These are phyloP conservation scores for Xerus inauris DNA, from an alignment of 2,113 vertebrate species.

Conservation along the genomic window DNA sequence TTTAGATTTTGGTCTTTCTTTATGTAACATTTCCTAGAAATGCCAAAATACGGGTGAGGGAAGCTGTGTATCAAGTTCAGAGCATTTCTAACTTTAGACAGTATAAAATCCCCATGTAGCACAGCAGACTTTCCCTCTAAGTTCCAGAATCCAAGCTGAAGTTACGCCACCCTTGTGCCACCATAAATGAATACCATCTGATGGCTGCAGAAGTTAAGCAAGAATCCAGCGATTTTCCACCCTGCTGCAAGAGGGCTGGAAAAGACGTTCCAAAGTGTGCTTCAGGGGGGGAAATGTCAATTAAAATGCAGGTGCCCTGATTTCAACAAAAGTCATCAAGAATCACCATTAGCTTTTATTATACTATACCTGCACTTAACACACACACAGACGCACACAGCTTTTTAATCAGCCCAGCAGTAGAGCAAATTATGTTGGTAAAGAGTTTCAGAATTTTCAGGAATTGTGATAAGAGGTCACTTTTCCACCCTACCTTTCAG, in stretches of 20 bases:
- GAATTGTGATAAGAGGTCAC: background rate
- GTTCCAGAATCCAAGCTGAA: conserved; percentile 81
- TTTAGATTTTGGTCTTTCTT: conserved; percentile 76
- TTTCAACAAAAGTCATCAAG: conserved; percentile 82
- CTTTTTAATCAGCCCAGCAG: conserved; percentile 56
- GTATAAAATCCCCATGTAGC: conserved; percentile 77
- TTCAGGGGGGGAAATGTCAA: conserved; percentile 80
- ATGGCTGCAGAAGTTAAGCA: conserved; percentile 81
- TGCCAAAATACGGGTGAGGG: conserved; percentile 77
- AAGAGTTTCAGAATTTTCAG: background rate
- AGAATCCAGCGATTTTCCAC: conserved; percentile 83
- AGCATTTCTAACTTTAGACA: conserved; percentile 86
- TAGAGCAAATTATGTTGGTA: too few species aligned
- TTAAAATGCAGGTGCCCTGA: conserved; percentile 87
- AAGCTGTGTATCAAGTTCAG: conserved; percentile 79
- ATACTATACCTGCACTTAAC: conserved; percentile 58
- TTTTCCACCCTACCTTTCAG: background rate
- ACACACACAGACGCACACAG: background rate
- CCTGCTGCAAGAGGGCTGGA: conserved; percentile 74
- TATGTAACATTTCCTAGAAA: conserved; percentile 84
- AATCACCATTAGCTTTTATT: conserved; percentile 76
- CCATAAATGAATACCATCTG: conserved; percentile 86
- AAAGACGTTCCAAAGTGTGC: conserved; percentile 78
- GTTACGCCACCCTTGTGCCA: conserved; percentile 77
- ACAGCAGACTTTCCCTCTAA: conserved; percentile 73